Percentiles rank a stretch among this genome's conserved stretches.
phyloP scores from a whole-genome alignment of 2,113 vertebrate genomes.

The Desmodus rotundus region DNA sequence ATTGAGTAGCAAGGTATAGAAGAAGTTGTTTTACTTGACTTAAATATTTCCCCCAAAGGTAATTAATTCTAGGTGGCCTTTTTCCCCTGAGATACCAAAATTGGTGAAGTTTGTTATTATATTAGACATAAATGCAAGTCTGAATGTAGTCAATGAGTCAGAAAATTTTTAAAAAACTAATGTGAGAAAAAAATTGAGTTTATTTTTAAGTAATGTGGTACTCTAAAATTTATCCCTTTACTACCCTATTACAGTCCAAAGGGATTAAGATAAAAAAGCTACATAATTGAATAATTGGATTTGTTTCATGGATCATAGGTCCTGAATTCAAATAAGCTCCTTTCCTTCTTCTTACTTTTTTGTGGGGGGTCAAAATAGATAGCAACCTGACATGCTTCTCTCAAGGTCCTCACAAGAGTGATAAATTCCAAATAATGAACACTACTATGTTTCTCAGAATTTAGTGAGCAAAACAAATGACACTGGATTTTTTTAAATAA shows the following conservation, averaged over 20 bases:
- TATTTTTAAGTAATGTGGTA: not conserved
- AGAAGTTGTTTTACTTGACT: not conserved
- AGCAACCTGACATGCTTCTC: not conserved
- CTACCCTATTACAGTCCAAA: not conserved
- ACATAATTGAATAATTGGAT: not conserved
- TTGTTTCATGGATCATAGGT: not conserved
- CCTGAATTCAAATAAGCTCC: not conserved
- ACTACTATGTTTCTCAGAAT: not conserved
- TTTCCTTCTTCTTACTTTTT: not conserved
- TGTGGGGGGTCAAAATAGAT: not conserved
- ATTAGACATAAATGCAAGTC: not conserved
- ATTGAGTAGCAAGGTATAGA: not conserved
- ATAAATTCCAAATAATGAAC: not conserved
- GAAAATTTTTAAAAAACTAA: not conserved
- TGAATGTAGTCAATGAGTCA: not conserved
- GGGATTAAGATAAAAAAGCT: not conserved
- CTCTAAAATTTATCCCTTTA: not conserved
- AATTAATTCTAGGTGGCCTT: not conserved
- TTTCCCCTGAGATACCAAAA: not conserved
- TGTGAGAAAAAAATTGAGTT: not conserved
- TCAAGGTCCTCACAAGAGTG: not conserved
- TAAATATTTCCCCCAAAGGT: not conserved
- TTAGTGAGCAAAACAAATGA: not conserved
- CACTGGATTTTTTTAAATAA: too few species aligned
- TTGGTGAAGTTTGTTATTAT: too few species aligned